phyloP scores from a whole-genome alignment of 2,888 invertebrate genomes.

The Drosophila nigricruria region DNA sequence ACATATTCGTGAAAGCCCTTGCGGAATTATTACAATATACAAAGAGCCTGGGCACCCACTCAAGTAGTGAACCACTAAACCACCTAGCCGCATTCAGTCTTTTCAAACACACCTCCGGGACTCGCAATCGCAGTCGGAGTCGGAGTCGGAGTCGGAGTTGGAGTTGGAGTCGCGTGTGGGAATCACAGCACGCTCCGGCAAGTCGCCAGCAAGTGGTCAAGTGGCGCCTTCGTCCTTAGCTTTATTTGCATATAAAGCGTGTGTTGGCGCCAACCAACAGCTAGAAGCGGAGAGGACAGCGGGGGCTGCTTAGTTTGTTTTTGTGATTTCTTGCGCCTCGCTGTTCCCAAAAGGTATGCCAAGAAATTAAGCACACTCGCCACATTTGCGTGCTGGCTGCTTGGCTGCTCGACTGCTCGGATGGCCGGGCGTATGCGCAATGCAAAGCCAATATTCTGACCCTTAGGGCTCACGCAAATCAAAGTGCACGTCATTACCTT shows the following conservation, averaged over 20 bases:
- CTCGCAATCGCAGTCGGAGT: constrained; percentile 1
- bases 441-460: constrained; percentile 52
- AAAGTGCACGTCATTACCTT: constrained; percentile 79
- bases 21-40: constrained; percentile 35
- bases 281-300: background rate
- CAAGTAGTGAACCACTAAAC: constrained; percentile 14
- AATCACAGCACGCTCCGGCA: constrained; percentile 62
- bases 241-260: constrained; percentile 77
- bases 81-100: constrained; percentile 16
- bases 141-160: constrained; percentile 1
- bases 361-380: constrained; percentile 73
- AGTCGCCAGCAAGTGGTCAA: constrained; percentile 65
- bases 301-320: constrained; percentile 27
- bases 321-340: constrained; percentile 57
- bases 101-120: constrained; percentile 25
- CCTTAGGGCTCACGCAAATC: constrained; percentile 69
- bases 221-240: constrained; percentile 59
- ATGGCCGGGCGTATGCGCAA: constrained; percentile 68
- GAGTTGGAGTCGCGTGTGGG: constrained; percentile 66
- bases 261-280: constrained; percentile 35
- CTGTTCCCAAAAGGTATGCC: constrained; percentile 64
- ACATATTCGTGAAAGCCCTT: constrained; percentile 18
- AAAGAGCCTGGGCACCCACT: constrained; percentile 46
- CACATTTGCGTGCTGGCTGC: constrained; percentile 58
- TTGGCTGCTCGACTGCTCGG: constrained; percentile 7